phyloP scores from a whole-genome alignment of 2,113 vertebrate species.

The Protobothrops flavoviridis region DNA sequence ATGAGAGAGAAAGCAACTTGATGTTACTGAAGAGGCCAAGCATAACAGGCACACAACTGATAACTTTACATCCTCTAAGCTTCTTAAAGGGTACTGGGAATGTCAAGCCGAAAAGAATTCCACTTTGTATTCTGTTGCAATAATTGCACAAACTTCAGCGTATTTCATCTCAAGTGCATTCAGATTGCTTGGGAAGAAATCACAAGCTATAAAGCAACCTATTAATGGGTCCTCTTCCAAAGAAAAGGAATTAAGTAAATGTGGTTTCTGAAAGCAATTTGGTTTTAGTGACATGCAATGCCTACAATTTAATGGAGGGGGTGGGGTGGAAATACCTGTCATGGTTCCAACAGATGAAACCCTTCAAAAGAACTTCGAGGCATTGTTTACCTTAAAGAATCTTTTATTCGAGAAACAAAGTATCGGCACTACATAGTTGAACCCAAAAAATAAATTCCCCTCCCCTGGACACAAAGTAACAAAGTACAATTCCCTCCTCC shows the following conservation, averaged over 20 bases:
- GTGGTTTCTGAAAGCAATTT: conserved; percentile 13
- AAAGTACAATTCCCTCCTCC: too few species aligned
- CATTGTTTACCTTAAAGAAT: too few species aligned
- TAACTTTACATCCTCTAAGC: neutral
- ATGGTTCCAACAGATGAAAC: too few species aligned
- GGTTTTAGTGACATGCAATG: neutral
- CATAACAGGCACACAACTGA: neutral
- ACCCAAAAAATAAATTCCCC: too few species aligned
- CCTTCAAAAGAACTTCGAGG: too few species aligned
- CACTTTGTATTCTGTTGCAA: conserved; percentile 38
- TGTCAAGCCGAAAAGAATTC: conserved; percentile 37
- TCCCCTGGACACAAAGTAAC: too few species aligned
- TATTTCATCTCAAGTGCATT: conserved; percentile 41
- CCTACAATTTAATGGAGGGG: conserved; percentile 27
- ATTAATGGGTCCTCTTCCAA: conserved; percentile 46
- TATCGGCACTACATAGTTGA: too few species aligned
- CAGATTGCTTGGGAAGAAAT: conserved; percentile 43
- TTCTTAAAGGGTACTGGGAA: conserved; percentile 1
- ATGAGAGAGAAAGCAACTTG: neutral
- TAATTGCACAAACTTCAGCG: conserved; percentile 34
- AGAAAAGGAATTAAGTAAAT: neutral
- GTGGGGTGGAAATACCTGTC: too few species aligned
- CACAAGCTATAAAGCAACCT: conserved; percentile 24
- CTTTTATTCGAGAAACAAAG: too few species aligned
- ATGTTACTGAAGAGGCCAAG: neutral